phyloP scores from a whole-genome alignment of 1,140 invertebrate genomes.

The Centruroides sculpturatus region DNA sequence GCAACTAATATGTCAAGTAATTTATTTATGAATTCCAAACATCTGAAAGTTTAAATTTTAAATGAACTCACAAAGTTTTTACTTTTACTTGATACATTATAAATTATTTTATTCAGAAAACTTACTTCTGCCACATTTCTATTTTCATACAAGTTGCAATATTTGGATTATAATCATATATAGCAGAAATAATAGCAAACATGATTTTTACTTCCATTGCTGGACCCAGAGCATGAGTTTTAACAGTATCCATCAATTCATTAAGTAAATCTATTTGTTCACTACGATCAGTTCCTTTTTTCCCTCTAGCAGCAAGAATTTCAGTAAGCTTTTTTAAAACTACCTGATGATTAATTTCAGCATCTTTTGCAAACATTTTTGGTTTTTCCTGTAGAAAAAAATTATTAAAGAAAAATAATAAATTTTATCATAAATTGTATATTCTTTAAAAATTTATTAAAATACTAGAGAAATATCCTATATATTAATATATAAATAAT shows the following conservation, averaged over 20 bases:
- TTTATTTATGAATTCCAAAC: constrained; percentile 31
- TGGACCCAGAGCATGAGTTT: constrained; percentile 70
- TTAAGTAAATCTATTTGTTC: constrained; percentile 85
- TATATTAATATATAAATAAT: too few relatives aligned
- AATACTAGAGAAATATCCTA: too few relatives aligned
- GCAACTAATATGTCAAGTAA: constrained; percentile 36
- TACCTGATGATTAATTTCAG: constrained; percentile 79
- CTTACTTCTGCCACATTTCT: constrained; percentile 79
- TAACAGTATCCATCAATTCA: constrained; percentile 71
- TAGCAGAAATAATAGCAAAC: constrained; percentile 82
- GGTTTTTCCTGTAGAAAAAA: constrained; percentile 40
- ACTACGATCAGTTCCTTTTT: constrained; percentile 79
- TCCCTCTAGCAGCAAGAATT: constrained; percentile 87
- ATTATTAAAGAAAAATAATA: too few relatives aligned
- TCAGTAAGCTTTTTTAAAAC: constrained; percentile 90
- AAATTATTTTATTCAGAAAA: constrained; percentile 19
- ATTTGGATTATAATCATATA: constrained; percentile 97
- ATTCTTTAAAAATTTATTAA: too few relatives aligned
- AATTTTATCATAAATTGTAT: too few relatives aligned
- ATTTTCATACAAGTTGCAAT: constrained; percentile 95
- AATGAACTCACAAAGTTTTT: neutral
- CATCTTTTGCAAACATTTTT: constrained; percentile 97
- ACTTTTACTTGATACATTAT: constrained; percentile 9
- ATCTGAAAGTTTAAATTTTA: constrained; percentile 27
- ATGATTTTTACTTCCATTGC: constrained; percentile 83